Conservation (phyloP, 1,140 invertebrate genomes). For the Leptinotarsa texana region DNA sequence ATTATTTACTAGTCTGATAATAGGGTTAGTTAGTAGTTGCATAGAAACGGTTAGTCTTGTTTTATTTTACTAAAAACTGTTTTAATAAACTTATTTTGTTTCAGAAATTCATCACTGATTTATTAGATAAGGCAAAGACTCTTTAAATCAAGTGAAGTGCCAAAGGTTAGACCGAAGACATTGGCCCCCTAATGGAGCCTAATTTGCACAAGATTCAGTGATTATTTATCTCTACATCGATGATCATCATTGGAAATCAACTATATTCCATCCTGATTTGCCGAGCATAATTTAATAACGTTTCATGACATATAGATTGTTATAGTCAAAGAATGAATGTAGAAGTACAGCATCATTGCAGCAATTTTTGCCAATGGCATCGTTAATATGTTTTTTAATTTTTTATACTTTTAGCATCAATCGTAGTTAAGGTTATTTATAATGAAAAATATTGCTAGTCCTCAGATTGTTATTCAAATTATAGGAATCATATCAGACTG, state of each 20-base stretch:
- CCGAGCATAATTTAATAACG: conserved; percentile 3
- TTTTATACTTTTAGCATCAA: conserved; percentile 35
- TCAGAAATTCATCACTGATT: conserved; percentile 88
- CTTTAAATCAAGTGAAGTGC: conserved; percentile 63
- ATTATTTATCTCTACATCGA: conserved; percentile 40
- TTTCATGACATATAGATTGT: neutral
- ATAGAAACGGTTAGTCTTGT: too few species aligned
- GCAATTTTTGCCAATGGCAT: conserved; percentile 33
- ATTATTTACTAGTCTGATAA: too few species aligned
- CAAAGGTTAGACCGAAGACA: conserved; percentile 48
- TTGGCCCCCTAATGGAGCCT: conserved; percentile 43
- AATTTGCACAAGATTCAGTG: conserved; percentile 44
- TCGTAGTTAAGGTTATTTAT: conserved; percentile 32
- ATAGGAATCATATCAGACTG: conserved; percentile 38
- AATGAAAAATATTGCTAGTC: conserved; percentile 34
- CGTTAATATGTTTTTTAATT: conserved; percentile 34
- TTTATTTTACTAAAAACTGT: too few species aligned
- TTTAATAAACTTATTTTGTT: conserved; percentile 53
- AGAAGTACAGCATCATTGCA: conserved; percentile 15
- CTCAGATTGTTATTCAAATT: conserved; percentile 19
- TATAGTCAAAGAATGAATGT: conserved; percentile 1
- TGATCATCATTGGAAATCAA: conserved; percentile 30
- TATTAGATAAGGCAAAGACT: conserved; percentile 86
- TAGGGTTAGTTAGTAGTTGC: too few species aligned
- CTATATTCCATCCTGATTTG: conserved; percentile 29